Evolutionary conservation across 2,888 invertebrate species (phyloP).

Genomic region (Scaptomyza flava): DNA sequence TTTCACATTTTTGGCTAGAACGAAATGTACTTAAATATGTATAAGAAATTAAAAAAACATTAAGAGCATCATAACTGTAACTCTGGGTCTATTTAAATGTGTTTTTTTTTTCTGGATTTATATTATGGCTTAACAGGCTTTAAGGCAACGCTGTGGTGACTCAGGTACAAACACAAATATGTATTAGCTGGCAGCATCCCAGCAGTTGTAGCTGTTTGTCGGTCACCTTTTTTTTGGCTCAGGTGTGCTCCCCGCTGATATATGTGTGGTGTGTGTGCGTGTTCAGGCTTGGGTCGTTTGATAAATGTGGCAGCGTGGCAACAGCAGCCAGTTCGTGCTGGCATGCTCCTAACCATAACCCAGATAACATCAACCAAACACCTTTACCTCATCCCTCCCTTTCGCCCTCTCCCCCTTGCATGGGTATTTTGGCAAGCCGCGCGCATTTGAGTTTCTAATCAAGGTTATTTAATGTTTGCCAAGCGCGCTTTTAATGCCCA

Average conservation of each 20-base stretch:
- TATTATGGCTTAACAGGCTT: slow-evolving; percentile 52
- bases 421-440: slow-evolving; percentile 48
- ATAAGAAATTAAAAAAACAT: not conserved
- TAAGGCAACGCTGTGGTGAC: slow-evolving; percentile 40
- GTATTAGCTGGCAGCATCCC: slow-evolving; percentile 28
- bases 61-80: slow-evolving; percentile 13
- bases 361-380: slow-evolving; percentile 23
- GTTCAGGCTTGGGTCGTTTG: slow-evolving; percentile 65
- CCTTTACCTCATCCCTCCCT: slow-evolving; percentile 2
- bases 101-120: slow-evolving; percentile 29
- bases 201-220: not conserved
- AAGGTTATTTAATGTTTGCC: slow-evolving; percentile 75
- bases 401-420: not conserved
- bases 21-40: too few species aligned
- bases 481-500: slow-evolving; percentile 73
- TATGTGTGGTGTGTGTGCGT: slow-evolving; percentile 51
- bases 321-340: slow-evolving; percentile 28
- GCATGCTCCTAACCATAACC: slow-evolving; percentile 18
- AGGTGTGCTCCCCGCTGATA: slow-evolving; percentile 65
- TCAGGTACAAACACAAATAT: slow-evolving; percentile 11
- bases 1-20: not conserved
- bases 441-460: slow-evolving; percentile 75
- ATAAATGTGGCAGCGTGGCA: slow-evolving; percentile 73
- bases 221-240: slow-evolving; percentile 52
- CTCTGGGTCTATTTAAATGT: not conserved